Conservation (phyloP, 2,113 vertebrate species). For the Dermatemys mawii region DNA sequence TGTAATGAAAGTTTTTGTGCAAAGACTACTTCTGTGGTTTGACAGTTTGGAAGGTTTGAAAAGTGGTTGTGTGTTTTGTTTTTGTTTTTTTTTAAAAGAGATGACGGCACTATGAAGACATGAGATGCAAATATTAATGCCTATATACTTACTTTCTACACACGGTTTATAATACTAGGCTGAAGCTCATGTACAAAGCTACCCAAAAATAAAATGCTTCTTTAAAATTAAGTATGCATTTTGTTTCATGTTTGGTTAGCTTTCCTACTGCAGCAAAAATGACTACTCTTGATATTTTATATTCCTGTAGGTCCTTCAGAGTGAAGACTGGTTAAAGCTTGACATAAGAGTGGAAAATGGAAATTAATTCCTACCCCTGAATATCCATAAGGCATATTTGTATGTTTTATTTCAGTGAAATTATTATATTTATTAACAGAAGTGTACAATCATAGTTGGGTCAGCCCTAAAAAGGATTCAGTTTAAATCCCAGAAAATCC, state of each 20-base stretch:
- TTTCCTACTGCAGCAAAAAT: conserved; percentile 29
- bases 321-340: conserved; percentile 34
- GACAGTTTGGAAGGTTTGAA: conserved; percentile 50
- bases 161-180: conserved; percentile 18
- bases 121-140: conserved; percentile 22
- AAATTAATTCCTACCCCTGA: conserved; percentile 47
- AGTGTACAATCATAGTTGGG: background rate
- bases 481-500: background rate
- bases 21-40: conserved; percentile 71
- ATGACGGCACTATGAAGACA: conserved; percentile 18
- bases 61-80: conserved; percentile 27
- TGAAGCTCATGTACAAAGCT: conserved; percentile 62
- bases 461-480: conserved; percentile 36
- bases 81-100: conserved; percentile 52
- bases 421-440: conserved; percentile 42
- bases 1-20: conserved; percentile 68
- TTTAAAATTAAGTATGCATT: conserved; percentile 31
- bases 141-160: conserved; percentile 24
- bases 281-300: conserved; percentile 11
- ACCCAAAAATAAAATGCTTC: conserved; percentile 67
- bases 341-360: conserved; percentile 37
- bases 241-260: conserved; percentile 24
- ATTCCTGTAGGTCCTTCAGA: conserved; percentile 20
- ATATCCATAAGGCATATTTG: conserved; percentile 44
- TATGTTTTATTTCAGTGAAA: conserved; percentile 51